Evolutionary conservation across 2,797 vertebrate genomes (phyloP).

Genomic region (Betta splendens): DNA sequence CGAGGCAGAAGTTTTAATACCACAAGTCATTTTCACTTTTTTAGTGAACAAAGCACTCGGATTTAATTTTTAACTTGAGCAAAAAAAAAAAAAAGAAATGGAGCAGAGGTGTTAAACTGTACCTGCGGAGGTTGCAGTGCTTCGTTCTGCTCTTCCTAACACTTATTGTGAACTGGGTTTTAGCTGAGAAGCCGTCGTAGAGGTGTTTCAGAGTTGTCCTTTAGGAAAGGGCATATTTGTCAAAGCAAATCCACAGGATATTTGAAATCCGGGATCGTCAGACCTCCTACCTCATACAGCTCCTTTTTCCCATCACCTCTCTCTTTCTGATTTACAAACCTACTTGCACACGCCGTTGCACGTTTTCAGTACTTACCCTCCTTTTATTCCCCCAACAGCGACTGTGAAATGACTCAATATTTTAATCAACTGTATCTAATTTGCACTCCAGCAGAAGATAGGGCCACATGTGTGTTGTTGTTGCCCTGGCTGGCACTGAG

Average conservation of each 20-base stretch:
- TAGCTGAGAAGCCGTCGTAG: constrained; percentile 55
- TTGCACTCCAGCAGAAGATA: constrained; percentile 76
- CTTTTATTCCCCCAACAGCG: constrained; percentile 78
- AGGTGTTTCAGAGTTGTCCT: constrained; percentile 72
- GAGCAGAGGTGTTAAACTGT: constrained; percentile 30
- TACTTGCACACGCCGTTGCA: constrained; percentile 30
- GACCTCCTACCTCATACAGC: constrained; percentile 16
- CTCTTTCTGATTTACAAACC: constrained; percentile 45
- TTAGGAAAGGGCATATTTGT: constrained; percentile 74
- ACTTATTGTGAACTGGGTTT: constrained; percentile 65
- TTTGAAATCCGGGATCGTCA: constrained; percentile 62
- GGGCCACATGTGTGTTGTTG: constrained; percentile 75
- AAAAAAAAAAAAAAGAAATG: not conserved
- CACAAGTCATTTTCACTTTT: constrained; percentile 85
- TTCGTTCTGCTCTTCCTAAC: constrained; percentile 38
- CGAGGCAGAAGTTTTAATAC: constrained; percentile 93
- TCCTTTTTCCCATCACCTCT: constrained; percentile 26
- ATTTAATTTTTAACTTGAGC: constrained; percentile 6
- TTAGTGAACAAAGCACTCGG: constrained; percentile 74
- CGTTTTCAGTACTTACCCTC: constrained; percentile 63
- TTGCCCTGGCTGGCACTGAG: constrained; percentile 70
- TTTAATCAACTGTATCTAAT: constrained; percentile 84
- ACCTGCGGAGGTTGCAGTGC: constrained; percentile 30
- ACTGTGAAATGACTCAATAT: constrained; percentile 82
- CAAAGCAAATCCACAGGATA: constrained; percentile 72